Evolutionary conservation across 2,888 invertebrate genomes (phyloP).

Genomic region (Sisyra terminalis): DNA sequence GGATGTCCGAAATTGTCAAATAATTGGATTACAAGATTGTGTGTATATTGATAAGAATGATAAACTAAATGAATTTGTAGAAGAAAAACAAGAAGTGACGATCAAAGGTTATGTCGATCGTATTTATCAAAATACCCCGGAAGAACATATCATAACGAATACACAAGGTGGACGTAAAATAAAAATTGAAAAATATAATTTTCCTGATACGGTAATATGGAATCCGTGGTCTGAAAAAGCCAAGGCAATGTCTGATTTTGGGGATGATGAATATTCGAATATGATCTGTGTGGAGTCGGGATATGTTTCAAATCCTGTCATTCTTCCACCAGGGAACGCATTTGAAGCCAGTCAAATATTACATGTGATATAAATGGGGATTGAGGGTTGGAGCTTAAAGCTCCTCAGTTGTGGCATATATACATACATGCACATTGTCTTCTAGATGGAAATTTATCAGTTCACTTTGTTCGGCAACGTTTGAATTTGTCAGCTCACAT

Average conservation of each 20-base stretch:
- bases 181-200: conserved; percentile 86
- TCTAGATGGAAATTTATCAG: too few relatives aligned
- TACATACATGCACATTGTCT: too few relatives aligned
- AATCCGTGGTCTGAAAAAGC: conserved; percentile 93
- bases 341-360: conserved; percentile 84
- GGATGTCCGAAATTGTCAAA: conserved; percentile 79
- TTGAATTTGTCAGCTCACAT: too few relatives aligned
- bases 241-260: conserved; percentile 83
- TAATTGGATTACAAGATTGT: conserved; percentile 78
- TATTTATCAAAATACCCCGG: conserved; percentile 84
- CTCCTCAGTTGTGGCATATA: too few relatives aligned
- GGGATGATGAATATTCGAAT: conserved; percentile 91
- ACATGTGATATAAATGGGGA: background rate
- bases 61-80: conserved; percentile 62
- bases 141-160: conserved; percentile 83
- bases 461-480: too few relatives aligned
- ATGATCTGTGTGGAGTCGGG: conserved; percentile 95
- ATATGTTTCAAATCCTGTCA: conserved; percentile 73
- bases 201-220: conserved; percentile 93
- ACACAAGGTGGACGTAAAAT: conserved; percentile 83
- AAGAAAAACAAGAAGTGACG: conserved; percentile 78
- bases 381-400: too few relatives aligned
- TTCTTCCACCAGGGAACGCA: conserved; percentile 75
- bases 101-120: conserved; percentile 88
- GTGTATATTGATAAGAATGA: conserved; percentile 51